A percentile compares a stretch with the other conserved stretches of the same genome.
These are phyloP conservation scores for Hemibagrus wyckioides DNA, from an alignment of 2,113 vertebrate genomes.

Conservation along the genomic window DNA sequence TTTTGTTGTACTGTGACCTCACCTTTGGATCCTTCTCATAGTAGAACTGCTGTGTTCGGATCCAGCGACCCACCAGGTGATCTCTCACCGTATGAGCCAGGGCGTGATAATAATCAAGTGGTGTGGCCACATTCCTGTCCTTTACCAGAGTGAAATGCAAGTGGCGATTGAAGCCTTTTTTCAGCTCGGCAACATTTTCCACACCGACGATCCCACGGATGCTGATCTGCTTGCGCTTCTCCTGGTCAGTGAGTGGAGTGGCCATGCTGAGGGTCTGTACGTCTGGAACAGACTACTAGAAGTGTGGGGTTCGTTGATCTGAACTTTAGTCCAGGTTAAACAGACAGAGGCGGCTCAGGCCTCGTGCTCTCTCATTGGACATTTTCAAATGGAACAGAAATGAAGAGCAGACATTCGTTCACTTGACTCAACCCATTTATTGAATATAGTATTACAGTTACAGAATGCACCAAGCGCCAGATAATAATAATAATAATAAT, in stretches of 20 bases:
- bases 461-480: slow-evolving; percentile 70
- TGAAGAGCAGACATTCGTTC: slow-evolving; percentile 30
- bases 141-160: slow-evolving; percentile 95
- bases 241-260: slow-evolving; percentile 85
- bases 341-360: background rate
- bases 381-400: background rate
- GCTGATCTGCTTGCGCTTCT: slow-evolving; percentile 92
- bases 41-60: slow-evolving; percentile 93
- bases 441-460: slow-evolving; percentile 84
- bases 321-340: slow-evolving; percentile 25
- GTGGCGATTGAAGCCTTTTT: slow-evolving; percentile 89
- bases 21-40: slow-evolving; percentile 93
- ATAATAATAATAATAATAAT: slow-evolving; percentile 43
- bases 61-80: slow-evolving; percentile 92
- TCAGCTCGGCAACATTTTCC: slow-evolving; percentile 88
- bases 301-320: background rate
- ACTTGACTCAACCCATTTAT: slow-evolving; percentile 72
- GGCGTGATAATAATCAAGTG: slow-evolving; percentile 89
- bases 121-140: slow-evolving; percentile 89
- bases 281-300: background rate
- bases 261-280: slow-evolving; percentile 71
- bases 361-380: slow-evolving; percentile 60
- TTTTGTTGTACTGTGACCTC: background rate
- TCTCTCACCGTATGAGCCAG: slow-evolving; percentile 91
- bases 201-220: slow-evolving; percentile 88